Evolutionary conservation across 2,888 invertebrate species (phyloP).

Genomic region (Teleiodes luculella): DNA sequence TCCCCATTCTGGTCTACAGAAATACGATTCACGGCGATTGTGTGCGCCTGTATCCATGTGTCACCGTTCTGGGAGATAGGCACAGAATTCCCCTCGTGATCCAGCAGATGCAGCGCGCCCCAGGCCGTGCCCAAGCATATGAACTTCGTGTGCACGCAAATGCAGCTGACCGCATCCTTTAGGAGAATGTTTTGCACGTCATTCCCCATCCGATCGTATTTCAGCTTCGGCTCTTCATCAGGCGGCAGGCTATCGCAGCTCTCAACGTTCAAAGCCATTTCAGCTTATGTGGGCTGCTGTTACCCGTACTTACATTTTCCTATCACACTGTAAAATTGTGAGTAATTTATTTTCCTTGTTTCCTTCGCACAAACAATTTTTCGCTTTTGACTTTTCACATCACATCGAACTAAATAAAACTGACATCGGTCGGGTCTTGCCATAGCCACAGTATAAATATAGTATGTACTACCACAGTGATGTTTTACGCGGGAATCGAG

Average conservation of each 20-base stretch:
- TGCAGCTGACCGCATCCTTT: constrained; percentile 91
- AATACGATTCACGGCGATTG: constrained; percentile 95
- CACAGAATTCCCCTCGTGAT: constrained; percentile 92
- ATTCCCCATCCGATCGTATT: constrained; percentile 93
- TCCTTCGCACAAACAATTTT: too few relatives aligned
- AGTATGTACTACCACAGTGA: too few relatives aligned
- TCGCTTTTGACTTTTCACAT: too few relatives aligned
- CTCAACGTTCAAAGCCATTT: constrained; percentile 65
- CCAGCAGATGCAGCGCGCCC: constrained; percentile 93
- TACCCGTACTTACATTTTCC: neutral
- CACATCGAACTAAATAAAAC: too few relatives aligned
- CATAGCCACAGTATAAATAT: too few relatives aligned
- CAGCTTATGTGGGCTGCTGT: constrained; percentile 15
- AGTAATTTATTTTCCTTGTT: neutral
- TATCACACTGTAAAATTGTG: neutral
- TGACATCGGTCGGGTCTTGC: too few relatives aligned
- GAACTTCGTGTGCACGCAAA: constrained; percentile 96
- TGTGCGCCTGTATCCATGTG: constrained; percentile 86
- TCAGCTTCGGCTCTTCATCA: constrained; percentile 89
- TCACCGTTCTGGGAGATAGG: constrained; percentile 77
- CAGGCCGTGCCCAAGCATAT: constrained; percentile 95
- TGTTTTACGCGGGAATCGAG: too few relatives aligned
- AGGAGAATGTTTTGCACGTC: constrained; percentile 90
- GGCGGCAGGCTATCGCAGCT: constrained; percentile 66
- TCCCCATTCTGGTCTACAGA: constrained; percentile 97